Evolutionary conservation across 2,113 vertebrate species (phyloP).

Genomic region (Sinocyclocheilus anshuiensis): DNA sequence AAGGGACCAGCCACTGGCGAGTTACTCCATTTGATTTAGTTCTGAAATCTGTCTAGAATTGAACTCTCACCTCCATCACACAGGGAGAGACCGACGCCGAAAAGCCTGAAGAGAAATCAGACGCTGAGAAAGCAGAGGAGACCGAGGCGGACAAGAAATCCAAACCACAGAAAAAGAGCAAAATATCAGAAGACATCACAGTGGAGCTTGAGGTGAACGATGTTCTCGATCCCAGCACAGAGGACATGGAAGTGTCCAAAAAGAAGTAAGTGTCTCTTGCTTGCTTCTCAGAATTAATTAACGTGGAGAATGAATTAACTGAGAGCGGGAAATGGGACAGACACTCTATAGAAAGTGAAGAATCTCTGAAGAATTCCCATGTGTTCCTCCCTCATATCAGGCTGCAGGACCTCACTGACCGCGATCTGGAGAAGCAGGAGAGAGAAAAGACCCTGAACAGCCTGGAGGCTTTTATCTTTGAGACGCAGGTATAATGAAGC

Average conservation of each 20-base stretch:
- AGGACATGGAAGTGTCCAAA: slow-evolving; percentile 77
- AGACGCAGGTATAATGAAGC: slow-evolving; percentile 86
- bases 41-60: neutral
- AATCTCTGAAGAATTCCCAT: neutral
- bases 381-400: slow-evolving; percentile 65
- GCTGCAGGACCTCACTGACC: slow-evolving; percentile 86
- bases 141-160: slow-evolving; percentile 62
- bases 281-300: neutral
- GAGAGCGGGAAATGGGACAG: neutral
- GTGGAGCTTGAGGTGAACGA: slow-evolving; percentile 84
- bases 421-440: slow-evolving; percentile 92
- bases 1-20: neutral
- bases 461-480: slow-evolving; percentile 95
- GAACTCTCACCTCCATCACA: neutral
- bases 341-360: neutral
- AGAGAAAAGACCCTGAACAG: slow-evolving; percentile 91
- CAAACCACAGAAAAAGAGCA: slow-evolving; percentile 86
- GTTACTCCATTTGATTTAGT: neutral
- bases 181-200: slow-evolving; percentile 84
- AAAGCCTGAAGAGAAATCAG: slow-evolving; percentile 65
- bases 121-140: slow-evolving; percentile 65
- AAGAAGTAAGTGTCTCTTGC: slow-evolving; percentile 78
- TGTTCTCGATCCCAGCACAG: slow-evolving; percentile 76
- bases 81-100: slow-evolving; percentile 71
- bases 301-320: neutral